Evolutionary conservation across 2,797 vertebrate genomes (phyloP), one percentile per base, ranked within the genome.

Genomic region (Sciaenops ocellatus): DNA sequence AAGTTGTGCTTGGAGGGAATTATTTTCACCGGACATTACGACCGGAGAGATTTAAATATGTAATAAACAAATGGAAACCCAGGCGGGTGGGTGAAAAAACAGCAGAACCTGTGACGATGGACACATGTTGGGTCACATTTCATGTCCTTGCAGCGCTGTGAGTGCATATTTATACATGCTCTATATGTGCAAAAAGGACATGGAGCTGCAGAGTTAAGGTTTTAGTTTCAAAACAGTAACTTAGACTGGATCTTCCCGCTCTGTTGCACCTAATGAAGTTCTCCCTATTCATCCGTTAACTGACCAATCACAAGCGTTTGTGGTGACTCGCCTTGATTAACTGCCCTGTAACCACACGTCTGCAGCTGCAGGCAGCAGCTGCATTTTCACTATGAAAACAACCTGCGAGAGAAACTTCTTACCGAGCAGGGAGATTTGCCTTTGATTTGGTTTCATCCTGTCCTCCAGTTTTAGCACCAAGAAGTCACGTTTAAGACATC

Each of bases 281-380:
- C 60, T 51, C 11, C 20, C 2, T 26, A 20, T 74, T 64, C 50
- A 63, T 9, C 3, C 7, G 51, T 30, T 46, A 57, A 64, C 51
- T n/a, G 66, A 51, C 66, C 73, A 66, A 71, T 76, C 79, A 20
- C 13, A 24, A 41, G 44, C 13, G 0, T 41, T 66, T 46, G 38
- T 51, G 50, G 41, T 7, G 0, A 2, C 60, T 38, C 5, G 2
- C 28, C 48, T 56, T 59, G 64, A 56, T 56, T 48, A 57, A 64
- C 59, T 59, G 51, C 46, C 64, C 2, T 54, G n/a, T 59, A 63
- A 64, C 46, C 71, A 57, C 70, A 42, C 18, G 44, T 51, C 50
- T 48, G 59, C 66, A 76, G 59, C 64, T 60, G 65, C 38, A 30
- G 42, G 15, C 42, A 24, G 48, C 69, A 79, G 56, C 41, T 73